Percentiles rank a stretch among this genome's conserved stretches.
Evolutionary conservation across 2,113 vertebrate genomes (phyloP).

Genomic region (Okapia johnstoni): DNA sequence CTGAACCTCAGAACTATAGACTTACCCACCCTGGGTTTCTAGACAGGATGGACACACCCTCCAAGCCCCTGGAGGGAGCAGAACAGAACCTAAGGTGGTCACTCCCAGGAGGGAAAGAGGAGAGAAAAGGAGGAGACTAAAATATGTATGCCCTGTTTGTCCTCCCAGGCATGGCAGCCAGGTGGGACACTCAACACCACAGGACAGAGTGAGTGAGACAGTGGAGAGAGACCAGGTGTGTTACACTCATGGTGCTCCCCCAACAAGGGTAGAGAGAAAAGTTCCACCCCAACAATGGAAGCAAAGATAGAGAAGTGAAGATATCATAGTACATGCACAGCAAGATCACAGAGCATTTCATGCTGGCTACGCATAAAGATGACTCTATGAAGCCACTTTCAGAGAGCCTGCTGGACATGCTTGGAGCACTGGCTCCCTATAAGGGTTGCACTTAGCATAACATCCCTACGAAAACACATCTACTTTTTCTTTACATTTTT

Average conservation of each 20-base stretch:
- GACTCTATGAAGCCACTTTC: neutral
- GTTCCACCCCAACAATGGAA: neutral
- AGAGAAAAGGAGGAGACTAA: neutral
- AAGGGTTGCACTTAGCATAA: neutral
- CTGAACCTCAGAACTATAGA: neutral
- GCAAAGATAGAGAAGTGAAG: neutral
- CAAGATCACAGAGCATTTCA: neutral
- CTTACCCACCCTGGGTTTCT: neutral
- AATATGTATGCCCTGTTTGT: neutral
- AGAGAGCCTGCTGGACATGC: neutral
- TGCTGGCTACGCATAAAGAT: neutral
- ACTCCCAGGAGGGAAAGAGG: neutral
- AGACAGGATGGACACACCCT: neutral
- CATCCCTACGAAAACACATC: neutral
- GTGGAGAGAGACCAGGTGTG: neutral
- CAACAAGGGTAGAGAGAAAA: neutral
- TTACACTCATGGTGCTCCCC: neutral
- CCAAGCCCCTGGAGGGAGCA: too few species aligned
- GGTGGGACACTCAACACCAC: neutral
- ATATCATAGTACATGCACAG: neutral
- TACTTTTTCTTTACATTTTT: neutral
- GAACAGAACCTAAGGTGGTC: neutral
- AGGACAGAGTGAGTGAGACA: neutral
- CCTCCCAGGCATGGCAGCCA: neutral
- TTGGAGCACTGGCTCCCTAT: neutral